A percentile compares a stretch with the other conserved stretches of the same genome.
Evolutionary conservation across 2,113 vertebrate species (phyloP).

Genomic region (Pachycephala philippinensis): DNA sequence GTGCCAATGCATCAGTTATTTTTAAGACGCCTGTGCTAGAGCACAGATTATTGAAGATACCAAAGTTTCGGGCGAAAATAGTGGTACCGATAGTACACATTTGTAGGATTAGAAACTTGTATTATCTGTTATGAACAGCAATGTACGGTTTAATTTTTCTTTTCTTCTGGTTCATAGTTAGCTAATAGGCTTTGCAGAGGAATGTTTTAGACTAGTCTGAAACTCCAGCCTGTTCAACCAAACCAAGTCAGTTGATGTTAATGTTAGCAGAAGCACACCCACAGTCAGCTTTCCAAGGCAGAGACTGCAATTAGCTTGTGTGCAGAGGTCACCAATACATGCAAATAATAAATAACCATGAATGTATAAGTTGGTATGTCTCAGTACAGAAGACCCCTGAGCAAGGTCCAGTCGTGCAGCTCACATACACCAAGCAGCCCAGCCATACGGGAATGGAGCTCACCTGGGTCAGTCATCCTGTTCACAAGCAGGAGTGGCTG

Average conservation of each 20-base stretch:
- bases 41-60: background rate
- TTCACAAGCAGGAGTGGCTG: background rate
- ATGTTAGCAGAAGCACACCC: background rate
- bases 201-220: background rate
- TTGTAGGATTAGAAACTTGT: background rate
- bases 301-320: background rate
- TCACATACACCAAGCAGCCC: background rate
- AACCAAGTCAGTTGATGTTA: background rate
- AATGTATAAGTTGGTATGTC: background rate
- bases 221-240: background rate
- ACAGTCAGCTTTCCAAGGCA: background rate
- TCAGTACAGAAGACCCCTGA: background rate
- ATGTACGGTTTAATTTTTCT: background rate
- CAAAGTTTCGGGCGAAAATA: accelerated
- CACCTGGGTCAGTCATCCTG: background rate
- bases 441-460: background rate
- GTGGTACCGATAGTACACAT: background rate
- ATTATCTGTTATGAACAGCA: background rate
- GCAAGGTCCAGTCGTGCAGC: background rate
- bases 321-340: background rate
- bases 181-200: background rate
- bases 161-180: background rate
- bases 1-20: background rate
- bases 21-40: background rate
- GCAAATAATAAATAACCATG: background rate